Evolutionary conservation across 2,797 vertebrate species (phyloP).

Genomic region (Danio jaintianensis): DNA sequence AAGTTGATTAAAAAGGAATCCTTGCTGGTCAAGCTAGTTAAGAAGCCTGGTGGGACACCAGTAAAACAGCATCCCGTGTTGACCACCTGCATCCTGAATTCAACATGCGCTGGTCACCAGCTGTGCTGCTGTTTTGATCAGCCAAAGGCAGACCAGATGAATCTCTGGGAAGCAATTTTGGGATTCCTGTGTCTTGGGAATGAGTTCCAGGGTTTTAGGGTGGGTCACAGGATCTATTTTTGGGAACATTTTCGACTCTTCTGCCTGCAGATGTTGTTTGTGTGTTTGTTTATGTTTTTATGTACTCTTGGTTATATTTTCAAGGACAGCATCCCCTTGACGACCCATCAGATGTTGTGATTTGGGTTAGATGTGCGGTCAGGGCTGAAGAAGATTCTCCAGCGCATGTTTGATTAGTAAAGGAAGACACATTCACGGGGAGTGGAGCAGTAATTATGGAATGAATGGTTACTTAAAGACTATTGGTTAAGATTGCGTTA

Average conservation of each 20-base stretch:
- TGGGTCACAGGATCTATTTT: slow-evolving; percentile 19
- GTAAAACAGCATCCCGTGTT: not conserved
- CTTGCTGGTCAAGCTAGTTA: slow-evolving; percentile 3
- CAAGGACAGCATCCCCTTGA: slow-evolving; percentile 3
- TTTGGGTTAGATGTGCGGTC: not conserved
- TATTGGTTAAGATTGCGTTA: not conserved
- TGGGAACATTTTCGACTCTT: slow-evolving; percentile 14
- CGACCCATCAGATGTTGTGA: not conserved
- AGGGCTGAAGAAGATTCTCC: not conserved
- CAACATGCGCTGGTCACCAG: not conserved
- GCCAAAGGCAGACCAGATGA: not conserved
- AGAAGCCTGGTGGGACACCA: slow-evolving; percentile 8
- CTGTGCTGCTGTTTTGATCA: not conserved
- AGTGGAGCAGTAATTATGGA: not conserved
- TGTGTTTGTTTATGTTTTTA: slow-evolving; percentile 9
- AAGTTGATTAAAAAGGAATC: not conserved
- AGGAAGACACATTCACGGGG: not conserved
- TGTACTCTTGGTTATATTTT: slow-evolving; percentile 2
- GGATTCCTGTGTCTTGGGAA: slow-evolving; percentile 23
- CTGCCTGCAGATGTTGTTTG: slow-evolving; percentile 28
- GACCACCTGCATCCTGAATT: not conserved
- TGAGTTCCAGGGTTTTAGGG: slow-evolving; percentile 3
- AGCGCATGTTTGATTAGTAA: not conserved
- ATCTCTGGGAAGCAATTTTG: slow-evolving; percentile 10
- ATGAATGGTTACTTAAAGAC: not conserved